Evolutionary conservation across 2,888 invertebrate genomes (phyloP).

Genomic region (Hemaris fuciformis): DNA sequence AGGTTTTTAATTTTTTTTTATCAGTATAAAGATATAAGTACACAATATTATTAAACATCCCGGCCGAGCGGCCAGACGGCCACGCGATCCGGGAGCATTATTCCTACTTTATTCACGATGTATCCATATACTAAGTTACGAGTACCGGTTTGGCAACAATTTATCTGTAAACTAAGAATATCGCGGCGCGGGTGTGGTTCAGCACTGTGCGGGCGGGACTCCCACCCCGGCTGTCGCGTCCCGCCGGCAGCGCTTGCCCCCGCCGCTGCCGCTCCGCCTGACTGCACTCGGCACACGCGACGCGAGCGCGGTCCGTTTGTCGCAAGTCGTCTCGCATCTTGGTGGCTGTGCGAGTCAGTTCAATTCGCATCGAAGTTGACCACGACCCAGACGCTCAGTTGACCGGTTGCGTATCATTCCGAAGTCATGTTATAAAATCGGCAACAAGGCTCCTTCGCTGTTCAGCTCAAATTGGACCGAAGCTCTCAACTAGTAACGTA

Average conservation of each 20-base stretch:
- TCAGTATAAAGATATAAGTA: conserved; percentile 75
- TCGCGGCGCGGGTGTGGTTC: conserved; percentile 39
- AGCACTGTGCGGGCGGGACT: conserved; percentile 9
- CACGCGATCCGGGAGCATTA: conserved; percentile 52
- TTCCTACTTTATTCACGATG: conserved; percentile 69
- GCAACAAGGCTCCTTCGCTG: background rate
- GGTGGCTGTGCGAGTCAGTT: background rate
- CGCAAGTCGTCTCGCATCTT: background rate
- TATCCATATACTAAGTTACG: conserved; percentile 75
- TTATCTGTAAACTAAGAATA: conserved; percentile 67
- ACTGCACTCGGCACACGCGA: conserved; percentile 20
- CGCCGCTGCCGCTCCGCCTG: conserved; percentile 20
- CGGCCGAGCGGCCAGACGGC: conserved; percentile 29
- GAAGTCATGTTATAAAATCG: background rate
- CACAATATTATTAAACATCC: conserved; percentile 63
- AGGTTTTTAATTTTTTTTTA: conserved; percentile 63
- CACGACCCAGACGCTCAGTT: background rate
- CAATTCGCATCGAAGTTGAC: background rate
- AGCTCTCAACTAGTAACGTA: background rate
- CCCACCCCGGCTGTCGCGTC: conserved; percentile 22
- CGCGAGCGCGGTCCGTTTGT: conserved; percentile 30
- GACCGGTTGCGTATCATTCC: too few species aligned
- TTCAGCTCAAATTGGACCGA: background rate
- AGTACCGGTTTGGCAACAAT: conserved; percentile 77
- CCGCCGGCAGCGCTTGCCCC: conserved; percentile 28